Percentiles rank a stretch among this genome's conserved stretches.
Evolutionary conservation across 2,888 invertebrate genomes (phyloP).

Genomic region (Ophion ventricosus): DNA sequence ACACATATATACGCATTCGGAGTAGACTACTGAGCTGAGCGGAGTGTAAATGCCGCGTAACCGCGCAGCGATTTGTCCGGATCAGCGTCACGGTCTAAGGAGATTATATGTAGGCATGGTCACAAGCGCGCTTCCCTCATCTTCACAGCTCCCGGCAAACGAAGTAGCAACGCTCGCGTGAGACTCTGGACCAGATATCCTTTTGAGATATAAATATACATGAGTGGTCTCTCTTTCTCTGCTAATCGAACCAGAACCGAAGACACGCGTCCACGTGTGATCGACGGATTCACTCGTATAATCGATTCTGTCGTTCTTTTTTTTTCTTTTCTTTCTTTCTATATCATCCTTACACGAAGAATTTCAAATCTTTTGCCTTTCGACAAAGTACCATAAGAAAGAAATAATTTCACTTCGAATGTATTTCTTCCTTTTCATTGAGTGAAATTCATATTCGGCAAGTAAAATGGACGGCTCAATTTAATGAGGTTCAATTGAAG

Average conservation of each 20-base stretch:
- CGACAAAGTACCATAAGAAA: not conserved
- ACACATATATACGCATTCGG: slow-evolving; percentile 19
- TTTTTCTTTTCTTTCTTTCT: not conserved
- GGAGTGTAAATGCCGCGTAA: slow-evolving; percentile 80
- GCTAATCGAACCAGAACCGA: slow-evolving; percentile 3
- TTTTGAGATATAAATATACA: slow-evolving; percentile 35
- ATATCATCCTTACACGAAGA: not conserved
- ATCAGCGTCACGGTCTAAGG: slow-evolving; percentile 86
- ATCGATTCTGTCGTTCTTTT: not conserved
- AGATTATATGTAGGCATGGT: slow-evolving; percentile 83
- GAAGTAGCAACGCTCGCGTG: slow-evolving; percentile 71
- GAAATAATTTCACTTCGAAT: not conserved
- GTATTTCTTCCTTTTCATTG: not conserved
- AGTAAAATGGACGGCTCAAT: not conserved
- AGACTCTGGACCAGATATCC: slow-evolving; percentile 49
- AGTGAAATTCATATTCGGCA: not conserved
- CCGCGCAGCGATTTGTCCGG: slow-evolving; percentile 85
- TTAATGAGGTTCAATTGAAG: not conserved
- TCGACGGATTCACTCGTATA: slow-evolving; percentile 31
- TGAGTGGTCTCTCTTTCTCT: slow-evolving; percentile 9
- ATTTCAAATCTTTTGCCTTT: not conserved
- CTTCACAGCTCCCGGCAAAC: slow-evolving; percentile 70
- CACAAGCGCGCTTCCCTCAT: slow-evolving; percentile 40
- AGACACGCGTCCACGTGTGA: slow-evolving; percentile 18
- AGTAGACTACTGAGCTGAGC: slow-evolving; percentile 27